Conservation (phyloP, 2,888 invertebrate species). For the Lingula anatina region DNA sequence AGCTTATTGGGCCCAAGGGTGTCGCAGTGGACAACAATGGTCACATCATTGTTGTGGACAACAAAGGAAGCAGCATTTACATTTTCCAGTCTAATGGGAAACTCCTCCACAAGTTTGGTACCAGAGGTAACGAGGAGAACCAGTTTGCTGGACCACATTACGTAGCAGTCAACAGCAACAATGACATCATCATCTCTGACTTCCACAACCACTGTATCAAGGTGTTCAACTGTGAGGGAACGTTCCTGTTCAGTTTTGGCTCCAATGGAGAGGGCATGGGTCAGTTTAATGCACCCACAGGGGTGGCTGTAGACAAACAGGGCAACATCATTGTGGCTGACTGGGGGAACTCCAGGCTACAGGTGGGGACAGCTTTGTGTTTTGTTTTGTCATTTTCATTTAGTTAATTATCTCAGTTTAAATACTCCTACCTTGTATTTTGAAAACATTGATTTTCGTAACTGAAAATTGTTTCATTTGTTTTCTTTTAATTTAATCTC, state of each 20-base stretch:
- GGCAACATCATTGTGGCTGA: conserved; percentile 58
- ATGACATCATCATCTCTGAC: conserved; percentile 56
- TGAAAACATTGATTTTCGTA: too few species aligned
- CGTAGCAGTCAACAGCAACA: conserved; percentile 54
- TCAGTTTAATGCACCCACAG: conserved; percentile 59
- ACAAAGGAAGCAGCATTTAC: conserved; percentile 55
- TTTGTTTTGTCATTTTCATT: too few species aligned
- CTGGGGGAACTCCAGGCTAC: conserved; percentile 59
- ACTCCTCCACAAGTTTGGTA: conserved; percentile 53
- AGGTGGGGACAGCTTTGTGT: too few species aligned
- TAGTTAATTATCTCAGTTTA: too few species aligned
- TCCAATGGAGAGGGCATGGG: conserved; percentile 58
- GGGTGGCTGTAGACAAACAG: conserved; percentile 55
- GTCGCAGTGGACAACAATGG: conserved; percentile 54
- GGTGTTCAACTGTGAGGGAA: conserved; percentile 55
- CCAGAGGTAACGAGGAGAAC: conserved; percentile 52
- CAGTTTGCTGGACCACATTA: conserved; percentile 59
- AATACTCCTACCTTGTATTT: too few species aligned
- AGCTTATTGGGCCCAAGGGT: conserved; percentile 57
- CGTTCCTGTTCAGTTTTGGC: conserved; percentile 55
- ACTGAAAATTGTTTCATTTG: too few species aligned
- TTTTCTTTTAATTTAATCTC: too few species aligned
- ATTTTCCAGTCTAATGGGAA: conserved; percentile 56
- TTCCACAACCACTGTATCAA: conserved; percentile 58
- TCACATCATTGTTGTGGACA: conserved; percentile 57